Evolutionary conservation across 2,113 vertebrate genomes (phyloP), one percentile per base, ranked within the genome.

Genomic region (Onychorhynchus coronatus): DNA sequence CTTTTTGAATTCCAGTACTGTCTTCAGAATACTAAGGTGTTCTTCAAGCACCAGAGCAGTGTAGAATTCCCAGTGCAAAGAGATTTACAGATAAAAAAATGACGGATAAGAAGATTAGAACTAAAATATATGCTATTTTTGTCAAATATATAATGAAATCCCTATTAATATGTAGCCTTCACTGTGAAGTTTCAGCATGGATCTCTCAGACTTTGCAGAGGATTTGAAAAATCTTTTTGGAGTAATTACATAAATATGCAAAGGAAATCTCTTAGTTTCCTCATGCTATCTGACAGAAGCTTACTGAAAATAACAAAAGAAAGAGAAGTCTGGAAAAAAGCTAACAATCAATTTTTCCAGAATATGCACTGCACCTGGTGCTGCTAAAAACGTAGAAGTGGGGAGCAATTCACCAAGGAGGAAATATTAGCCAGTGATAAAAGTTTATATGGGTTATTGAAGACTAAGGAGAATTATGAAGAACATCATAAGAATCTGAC

Each of bases 201-300:
- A 94, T 91, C 62, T 67, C 39, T 88, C 46, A 44, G 89, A 91
- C 67, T 91, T 96, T 83, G 75, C 72, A 94, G 61, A 95, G 85
- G 88, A 96, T 96, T 94, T 96, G 6, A 76, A 93, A 95, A 93
- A 91, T 78, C 25, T 95, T 92, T 88, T 88, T 86, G 25, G 66
- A 66, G 70, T 96, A 96, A 97, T 96, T 95, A 61, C 47, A 89
- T 84, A 95, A 89, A 92, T 91, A 96, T 73, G 46, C 79, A 73
- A 93, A 88, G 71, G 50, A 76, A 91, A 77, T 85, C 9, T 82
- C 58, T 77, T 63, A 0, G 3, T 79, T 96, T 89, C 39, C 27
- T 70, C 30, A 15, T 63, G 20, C 70, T 93, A 89, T 83, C 67
- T 91, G 42, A 8, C 30, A 83, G 67, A 80, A 76, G 58, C 50